Percentiles rank a stretch among this genome's conserved stretches.
Evolutionary conservation across 2,113 vertebrate species (phyloP).

Genomic region (Ondatra zibethicus): DNA sequence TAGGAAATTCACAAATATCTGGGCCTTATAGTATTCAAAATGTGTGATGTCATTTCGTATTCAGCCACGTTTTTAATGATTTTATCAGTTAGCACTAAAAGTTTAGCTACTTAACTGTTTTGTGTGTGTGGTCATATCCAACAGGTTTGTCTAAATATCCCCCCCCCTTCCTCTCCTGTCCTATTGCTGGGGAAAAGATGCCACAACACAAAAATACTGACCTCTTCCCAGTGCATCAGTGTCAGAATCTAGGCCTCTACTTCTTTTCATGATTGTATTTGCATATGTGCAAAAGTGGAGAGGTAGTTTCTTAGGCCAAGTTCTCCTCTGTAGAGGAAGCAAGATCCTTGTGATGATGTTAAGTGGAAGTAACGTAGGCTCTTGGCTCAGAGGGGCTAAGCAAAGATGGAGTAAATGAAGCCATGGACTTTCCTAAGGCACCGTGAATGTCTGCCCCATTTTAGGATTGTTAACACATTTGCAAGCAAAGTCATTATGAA

Average conservation of each 20-base stretch:
- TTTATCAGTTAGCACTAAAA: slow-evolving; percentile 1
- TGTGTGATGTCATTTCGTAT: neutral
- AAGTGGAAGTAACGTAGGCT: neutral
- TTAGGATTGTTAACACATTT: neutral
- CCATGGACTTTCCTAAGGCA: neutral
- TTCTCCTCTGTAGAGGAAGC: slow-evolving; percentile 26
- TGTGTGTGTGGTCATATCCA: neutral
- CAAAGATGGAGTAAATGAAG: neutral
- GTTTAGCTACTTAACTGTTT: neutral
- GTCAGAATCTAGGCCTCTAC: neutral
- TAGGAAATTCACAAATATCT: slow-evolving; percentile 21
- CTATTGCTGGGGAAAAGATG: neutral
- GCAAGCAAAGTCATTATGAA: neutral
- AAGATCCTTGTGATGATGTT: neutral
- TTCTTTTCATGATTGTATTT: neutral
- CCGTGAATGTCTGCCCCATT: no score
- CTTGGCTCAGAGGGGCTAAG: neutral
- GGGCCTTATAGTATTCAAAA: slow-evolving; percentile 43
- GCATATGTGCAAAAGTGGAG: neutral
- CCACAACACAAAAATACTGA: neutral
- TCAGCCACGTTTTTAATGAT: neutral
- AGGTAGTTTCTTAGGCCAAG: slow-evolving; percentile 5
- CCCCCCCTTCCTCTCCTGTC: neutral
- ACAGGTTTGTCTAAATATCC: neutral
- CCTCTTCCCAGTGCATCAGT: neutral